Base-by-base conservation (phyloP, 2,797 vertebrate genomes). In the Diglossa cyanea region DNA sequence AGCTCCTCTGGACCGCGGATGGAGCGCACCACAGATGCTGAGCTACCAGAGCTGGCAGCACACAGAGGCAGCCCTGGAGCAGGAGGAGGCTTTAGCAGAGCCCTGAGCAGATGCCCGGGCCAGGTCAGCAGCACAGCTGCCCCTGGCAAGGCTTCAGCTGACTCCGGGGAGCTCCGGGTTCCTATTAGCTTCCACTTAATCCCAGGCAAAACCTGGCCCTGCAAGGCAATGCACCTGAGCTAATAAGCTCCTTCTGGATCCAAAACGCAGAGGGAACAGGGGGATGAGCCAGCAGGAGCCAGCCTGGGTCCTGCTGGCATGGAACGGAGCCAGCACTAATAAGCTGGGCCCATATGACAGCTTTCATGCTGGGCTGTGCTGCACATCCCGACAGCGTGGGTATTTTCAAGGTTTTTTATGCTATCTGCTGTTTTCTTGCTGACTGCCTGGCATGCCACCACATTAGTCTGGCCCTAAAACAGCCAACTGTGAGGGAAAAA, bases 191-290 rank as follows among this genome's bases (percentile, higher is more conserved):
- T 71, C 55, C 2, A 0, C 54, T 92, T 87, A 76, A 94, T 85
- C 87, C 88, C 89, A 63, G 45, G 74, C 81, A 82, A 76, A 95
- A 63, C 55, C 84, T 70, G 94, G 78, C 91, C 84, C 81, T 76
- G 53, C n/a, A 45, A 82, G 48, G 81, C 7, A 0, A 31, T 9
- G 57, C 87, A 95, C 94, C 87, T 82, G 93, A 94, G 86, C 82
- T 96, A 91, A 92, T 67, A 63, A 87, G 26, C 45, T 74, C 63
- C 63, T 91, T 76, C 75, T 73, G 91, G 24, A 86, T 63, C 48
- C 83, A 70, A 87, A 85, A 5, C 33, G 9, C 53, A 6, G 42
- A 83, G 65, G 71, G 61, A 91, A 25, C 28, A 35, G 7, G 37
- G 67, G 60, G 11, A 45, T 0, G 13, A 94, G 88, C 25, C 88